A percentile compares a stretch with the other conserved stretches of the same genome.
Evolutionary conservation across 2,797 vertebrate genomes (phyloP).

Genomic region (Todus mexicanus): DNA sequence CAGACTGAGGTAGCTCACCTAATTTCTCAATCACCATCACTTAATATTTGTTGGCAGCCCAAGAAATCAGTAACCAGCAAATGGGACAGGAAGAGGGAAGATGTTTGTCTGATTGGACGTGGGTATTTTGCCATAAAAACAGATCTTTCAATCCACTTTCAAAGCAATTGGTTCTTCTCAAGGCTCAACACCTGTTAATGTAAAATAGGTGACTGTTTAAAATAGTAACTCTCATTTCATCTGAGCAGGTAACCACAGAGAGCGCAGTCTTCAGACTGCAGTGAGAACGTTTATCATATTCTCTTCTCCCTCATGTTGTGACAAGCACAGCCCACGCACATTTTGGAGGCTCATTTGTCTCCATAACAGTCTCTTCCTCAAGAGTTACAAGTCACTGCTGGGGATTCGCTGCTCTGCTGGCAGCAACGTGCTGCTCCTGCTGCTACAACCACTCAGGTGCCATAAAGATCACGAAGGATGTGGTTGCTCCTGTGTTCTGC

Average conservation of each 20-base stretch:
- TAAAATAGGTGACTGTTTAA: neutral
- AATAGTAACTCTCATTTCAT: neutral
- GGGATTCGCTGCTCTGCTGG: neutral
- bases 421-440: neutral
- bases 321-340: conserved; percentile 21
- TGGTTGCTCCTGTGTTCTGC: neutral
- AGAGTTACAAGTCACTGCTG: conserved; percentile 1
- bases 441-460: neutral
- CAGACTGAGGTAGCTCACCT: neutral
- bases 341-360: conserved; percentile 46
- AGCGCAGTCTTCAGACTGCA: neutral
- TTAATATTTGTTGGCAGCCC: neutral
- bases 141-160: neutral
- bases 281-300: conserved; percentile 2
- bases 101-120: neutral
- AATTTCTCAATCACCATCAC: neutral
- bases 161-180: neutral
- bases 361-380: neutral
- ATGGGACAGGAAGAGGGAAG: neutral
- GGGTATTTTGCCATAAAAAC: neutral
- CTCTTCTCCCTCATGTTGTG: conserved; percentile 36
- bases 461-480: neutral
- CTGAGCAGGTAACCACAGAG: neutral
- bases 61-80: neutral
- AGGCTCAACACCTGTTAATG: neutral